Evolutionary conservation across 2,888 invertebrate genomes (phyloP).

Genomic region (Branchellion lobata): DNA sequence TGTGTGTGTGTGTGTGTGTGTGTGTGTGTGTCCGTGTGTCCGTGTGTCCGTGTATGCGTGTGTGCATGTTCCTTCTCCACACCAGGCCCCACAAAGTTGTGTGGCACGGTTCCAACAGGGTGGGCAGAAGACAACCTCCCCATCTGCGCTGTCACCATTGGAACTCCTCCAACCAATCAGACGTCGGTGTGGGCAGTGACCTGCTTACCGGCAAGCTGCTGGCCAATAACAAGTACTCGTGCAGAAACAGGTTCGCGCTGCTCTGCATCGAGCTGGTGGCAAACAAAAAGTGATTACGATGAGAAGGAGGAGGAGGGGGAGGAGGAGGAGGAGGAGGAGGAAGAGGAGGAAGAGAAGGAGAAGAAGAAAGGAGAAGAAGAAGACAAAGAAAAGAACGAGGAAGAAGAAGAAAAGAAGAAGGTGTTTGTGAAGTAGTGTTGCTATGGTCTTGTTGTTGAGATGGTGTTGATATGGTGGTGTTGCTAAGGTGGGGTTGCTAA

Average conservation of each 20-base stretch:
- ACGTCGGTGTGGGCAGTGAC: background rate
- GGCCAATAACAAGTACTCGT: background rate
- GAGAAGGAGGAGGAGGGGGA: background rate
- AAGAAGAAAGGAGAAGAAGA: too few species aligned
- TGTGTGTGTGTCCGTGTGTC: too few species aligned
- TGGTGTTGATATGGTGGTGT: too few species aligned
- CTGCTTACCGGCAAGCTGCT: background rate
- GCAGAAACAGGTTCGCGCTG: slow-evolving; percentile 13
- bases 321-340: background rate
- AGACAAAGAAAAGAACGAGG: too few species aligned
- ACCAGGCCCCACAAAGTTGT: slow-evolving; percentile 10
- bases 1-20: too few species aligned
- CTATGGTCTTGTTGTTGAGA: too few species aligned
- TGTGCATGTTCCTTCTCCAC: too few species aligned
- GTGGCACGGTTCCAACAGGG: background rate
- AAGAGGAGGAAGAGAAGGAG: too few species aligned
- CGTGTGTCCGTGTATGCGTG: too few species aligned
- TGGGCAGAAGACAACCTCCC: background rate
- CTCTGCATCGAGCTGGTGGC: background rate
- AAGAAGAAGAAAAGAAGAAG: too few species aligned
- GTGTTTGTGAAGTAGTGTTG: too few species aligned
- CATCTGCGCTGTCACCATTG: background rate
- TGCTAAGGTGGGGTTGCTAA: too few species aligned
- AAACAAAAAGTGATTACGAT: background rate
- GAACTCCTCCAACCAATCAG: background rate